Evolutionary conservation across 1,140 invertebrate species (phyloP).

Genomic region (Polyergus mexicanus): DNA sequence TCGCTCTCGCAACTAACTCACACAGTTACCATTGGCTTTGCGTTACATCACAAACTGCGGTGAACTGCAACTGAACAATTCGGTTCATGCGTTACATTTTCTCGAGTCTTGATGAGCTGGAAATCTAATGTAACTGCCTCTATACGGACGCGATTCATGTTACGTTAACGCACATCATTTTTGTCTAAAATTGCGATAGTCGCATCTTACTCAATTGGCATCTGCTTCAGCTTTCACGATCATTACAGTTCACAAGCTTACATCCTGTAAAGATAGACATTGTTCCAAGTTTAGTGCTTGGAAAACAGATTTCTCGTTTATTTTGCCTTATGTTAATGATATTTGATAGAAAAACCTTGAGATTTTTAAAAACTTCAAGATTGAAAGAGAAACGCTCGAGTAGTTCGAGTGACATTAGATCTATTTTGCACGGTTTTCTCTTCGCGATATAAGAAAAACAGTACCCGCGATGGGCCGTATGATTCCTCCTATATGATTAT

Average conservation of each 20-base stretch:
- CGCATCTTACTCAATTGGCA: constrained; percentile 17
- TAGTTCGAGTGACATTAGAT: constrained; percentile 19
- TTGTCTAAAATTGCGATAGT: constrained; percentile 36
- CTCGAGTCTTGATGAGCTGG: neutral
- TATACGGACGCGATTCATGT: neutral
- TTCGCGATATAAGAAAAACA: constrained; percentile 4
- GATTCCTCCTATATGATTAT: constrained; percentile 13
- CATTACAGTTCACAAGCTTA: constrained; percentile 41
- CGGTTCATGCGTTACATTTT: constrained; percentile 30
- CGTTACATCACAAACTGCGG: constrained; percentile 45
- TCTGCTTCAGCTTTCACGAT: constrained; percentile 48
- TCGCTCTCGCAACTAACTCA: constrained; percentile 23
- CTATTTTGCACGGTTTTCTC: constrained; percentile 57
- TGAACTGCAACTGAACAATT: constrained; percentile 8
- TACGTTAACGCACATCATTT: neutral
- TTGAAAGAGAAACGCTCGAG: neutral
- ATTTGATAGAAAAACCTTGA: neutral
- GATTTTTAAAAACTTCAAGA: neutral
- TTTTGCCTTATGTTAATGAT: neutral
- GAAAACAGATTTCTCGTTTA: neutral
- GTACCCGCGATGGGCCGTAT: neutral
- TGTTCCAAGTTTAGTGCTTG: neutral
- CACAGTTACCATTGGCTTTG: constrained; percentile 9
- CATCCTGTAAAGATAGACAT: constrained; percentile 13
- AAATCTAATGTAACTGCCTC: constrained; percentile 14